Conservation (phyloP, 1,140 invertebrate species). For the Drosophila setifemur region DNA sequence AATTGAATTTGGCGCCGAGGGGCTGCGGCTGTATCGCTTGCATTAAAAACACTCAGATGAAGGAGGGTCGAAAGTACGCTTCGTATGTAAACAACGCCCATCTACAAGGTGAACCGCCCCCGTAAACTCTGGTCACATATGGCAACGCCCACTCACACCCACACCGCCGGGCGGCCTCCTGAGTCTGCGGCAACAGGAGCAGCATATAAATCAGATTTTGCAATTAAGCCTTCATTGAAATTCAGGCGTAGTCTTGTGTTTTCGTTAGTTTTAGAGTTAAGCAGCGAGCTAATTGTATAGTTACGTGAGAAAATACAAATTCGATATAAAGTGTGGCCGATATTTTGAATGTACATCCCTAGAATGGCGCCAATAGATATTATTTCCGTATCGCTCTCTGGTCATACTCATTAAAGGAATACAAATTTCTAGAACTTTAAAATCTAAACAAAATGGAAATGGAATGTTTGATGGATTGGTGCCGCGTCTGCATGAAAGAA, state of each 20-base stretch:
- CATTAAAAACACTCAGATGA: constrained; percentile 25
- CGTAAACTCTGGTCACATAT: neutral
- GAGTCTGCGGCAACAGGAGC: constrained; percentile 1
- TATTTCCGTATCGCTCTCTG: neutral
- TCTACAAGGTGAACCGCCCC: neutral
- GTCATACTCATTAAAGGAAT: neutral
- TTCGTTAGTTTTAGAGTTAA: no score
- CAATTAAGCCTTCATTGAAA: constrained; percentile 62
- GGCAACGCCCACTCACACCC: neutral
- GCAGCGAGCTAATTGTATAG: no score
- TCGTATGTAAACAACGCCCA: constrained; percentile 30
- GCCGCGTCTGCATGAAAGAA: constrained; percentile 19
- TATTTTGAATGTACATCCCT: neutral
- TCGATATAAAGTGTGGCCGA: no score
- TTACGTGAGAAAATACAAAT: no score
- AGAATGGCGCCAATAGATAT: neutral
- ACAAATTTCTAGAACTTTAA: neutral
- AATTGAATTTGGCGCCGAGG: constrained; percentile 58
- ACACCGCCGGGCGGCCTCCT: neutral
- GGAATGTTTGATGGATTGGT: constrained; percentile 14
- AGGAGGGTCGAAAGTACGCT: constrained; percentile 1
- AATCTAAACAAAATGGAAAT: neutral
- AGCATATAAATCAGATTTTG: constrained; percentile 56
- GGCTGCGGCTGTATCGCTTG: constrained; percentile 31
- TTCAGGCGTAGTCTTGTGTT: no score